Evolutionary conservation across 2,888 invertebrate genomes (phyloP), one percentile per base, ranked within the genome.

Genomic region (Phyllotreta striolata): DNA sequence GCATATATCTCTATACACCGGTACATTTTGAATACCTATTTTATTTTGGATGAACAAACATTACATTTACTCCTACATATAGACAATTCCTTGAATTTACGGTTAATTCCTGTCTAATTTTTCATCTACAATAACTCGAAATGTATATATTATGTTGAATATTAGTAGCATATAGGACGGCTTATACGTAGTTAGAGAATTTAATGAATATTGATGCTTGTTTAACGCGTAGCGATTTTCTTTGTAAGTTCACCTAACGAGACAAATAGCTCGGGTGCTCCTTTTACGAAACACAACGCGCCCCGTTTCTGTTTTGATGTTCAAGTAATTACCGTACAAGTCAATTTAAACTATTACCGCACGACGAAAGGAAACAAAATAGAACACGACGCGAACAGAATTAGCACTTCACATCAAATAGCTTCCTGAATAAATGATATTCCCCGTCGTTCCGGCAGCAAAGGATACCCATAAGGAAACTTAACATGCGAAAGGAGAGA

Each of bases 401-500:
- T 59, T 59, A 63, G 59, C 63, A 58, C 58, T 63, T 54, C 44
- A 58, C 54, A 55, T 59, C 58, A 58, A 63, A 54, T 63, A 47
- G 58, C 63, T 63, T 63, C 59, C 58, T 63, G 59, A 63, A 63
- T 63, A 63, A 63, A 59, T 55, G 63, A 63, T 63, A 59, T 47
- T 63, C 59, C 54, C 54, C 47, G 46, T 58, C 46, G 46, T 35
- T 39, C 52, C 46, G 13, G 60, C 9, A 63, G 54, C 47, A 59
- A 63, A 55, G 63, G 63, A 59, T 59, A 63, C 47, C 59, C 63
- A 63, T 54, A 63, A 63, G 63, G 63, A 63, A 58, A 58, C 58
- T 54, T 24, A 41, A 46, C 54, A 47, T 58, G 57, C 39, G 58
- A 63, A 63, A 59, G 24, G 24, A 59, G 58, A 63, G 47, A 55